Percentiles rank a stretch among this genome's conserved stretches.
Evolutionary conservation across 2,113 vertebrate genomes (phyloP).

Genomic region (Dendropsophus ebraccatus): DNA sequence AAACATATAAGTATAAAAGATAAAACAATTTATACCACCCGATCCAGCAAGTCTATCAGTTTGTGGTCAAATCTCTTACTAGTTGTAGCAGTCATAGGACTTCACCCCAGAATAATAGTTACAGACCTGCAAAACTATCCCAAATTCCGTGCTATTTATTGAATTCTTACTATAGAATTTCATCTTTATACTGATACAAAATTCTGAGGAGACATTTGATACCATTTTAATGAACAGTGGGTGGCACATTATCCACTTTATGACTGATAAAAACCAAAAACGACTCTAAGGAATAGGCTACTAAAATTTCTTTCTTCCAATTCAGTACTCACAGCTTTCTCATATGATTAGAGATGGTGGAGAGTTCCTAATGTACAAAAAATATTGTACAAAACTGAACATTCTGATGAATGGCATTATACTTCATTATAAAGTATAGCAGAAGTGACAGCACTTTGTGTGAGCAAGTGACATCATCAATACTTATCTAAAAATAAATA

Average conservation of each 20-base stretch:
- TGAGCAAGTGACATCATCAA: too few species aligned
- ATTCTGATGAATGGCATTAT: neutral
- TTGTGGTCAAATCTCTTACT: neutral
- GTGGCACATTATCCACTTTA: neutral
- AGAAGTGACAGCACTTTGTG: too few species aligned
- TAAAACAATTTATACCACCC: neutral
- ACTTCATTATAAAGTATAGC: too few species aligned
- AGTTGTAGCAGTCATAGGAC: neutral
- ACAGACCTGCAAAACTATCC: neutral
- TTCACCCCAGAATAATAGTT: neutral
- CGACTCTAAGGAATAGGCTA: neutral
- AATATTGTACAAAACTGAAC: neutral
- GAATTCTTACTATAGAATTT: neutral
- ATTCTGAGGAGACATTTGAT: neutral
- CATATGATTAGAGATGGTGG: neutral
- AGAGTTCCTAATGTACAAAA: neutral
- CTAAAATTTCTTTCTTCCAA: neutral
- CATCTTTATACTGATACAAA: neutral
- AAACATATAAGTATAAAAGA: neutral
- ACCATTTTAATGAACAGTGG: constrained; percentile 7
- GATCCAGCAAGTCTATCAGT: neutral
- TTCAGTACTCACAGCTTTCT: neutral
- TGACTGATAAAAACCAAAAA: neutral
- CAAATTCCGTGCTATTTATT: too few species aligned
- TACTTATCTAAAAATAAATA: too few species aligned